phyloP scores from a whole-genome alignment of 2,797 vertebrate species.

The Sebastes glaucus region DNA sequence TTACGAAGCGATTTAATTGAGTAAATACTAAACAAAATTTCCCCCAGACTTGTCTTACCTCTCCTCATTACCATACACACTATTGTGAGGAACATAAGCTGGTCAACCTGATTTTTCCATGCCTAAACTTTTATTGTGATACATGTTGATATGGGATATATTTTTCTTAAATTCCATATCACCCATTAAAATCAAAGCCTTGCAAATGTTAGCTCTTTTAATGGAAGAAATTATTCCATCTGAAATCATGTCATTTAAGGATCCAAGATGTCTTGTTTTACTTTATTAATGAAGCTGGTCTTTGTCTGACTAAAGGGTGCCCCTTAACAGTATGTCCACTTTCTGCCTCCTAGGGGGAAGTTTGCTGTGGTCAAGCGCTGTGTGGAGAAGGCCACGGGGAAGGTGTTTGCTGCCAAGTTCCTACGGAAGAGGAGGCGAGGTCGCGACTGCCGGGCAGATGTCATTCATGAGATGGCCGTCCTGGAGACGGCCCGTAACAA shows the following conservation, averaged over 20 bases:
- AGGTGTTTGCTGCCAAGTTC: constrained; percentile 94
- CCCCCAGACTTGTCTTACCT: no score
- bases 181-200: background rate
- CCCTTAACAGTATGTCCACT: background rate
- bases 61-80: background rate
- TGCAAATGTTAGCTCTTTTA: background rate
- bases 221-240: background rate
- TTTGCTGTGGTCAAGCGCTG: constrained; percentile 96
- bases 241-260: background rate
- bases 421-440: constrained; percentile 93
- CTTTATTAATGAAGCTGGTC: background rate
- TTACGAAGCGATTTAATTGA: background rate
- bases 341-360: constrained; percentile 84
- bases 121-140: background rate
- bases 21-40: background rate
- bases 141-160: background rate
- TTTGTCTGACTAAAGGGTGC: background rate
- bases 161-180: background rate
- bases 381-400: constrained; percentile 91
- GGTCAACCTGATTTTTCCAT: background rate
- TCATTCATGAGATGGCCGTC: constrained; percentile 94
- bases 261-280: background rate
- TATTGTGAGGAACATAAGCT: background rate
- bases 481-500: constrained; percentile 89
- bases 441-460: constrained; percentile 92